Evolutionary conservation across 2,888 invertebrate genomes (phyloP).

Genomic region (Yponomeuta malinellus): DNA sequence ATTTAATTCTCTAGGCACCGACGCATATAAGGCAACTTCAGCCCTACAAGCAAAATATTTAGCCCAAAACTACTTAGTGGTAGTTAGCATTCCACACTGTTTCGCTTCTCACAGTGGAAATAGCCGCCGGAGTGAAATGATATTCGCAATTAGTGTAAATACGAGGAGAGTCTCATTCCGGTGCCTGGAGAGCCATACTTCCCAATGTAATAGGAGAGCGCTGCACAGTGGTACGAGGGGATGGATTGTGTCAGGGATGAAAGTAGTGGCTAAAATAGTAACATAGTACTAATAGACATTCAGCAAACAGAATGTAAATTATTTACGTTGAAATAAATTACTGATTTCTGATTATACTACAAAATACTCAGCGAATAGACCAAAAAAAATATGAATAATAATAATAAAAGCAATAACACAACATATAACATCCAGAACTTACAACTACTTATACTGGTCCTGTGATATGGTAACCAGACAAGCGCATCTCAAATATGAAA

Average conservation of each 20-base stretch:
- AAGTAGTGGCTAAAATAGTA: too few relatives aligned
- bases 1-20: too few relatives aligned
- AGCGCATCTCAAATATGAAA: too few relatives aligned
- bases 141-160: conserved; percentile 3
- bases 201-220: not conserved
- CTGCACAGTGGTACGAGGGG: not conserved
- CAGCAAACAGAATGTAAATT: too few relatives aligned
- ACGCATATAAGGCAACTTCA: not conserved
- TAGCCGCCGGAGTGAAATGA: not conserved
- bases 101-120: not conserved
- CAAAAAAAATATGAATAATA: not conserved
- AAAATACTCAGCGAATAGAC: not conserved
- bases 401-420: too few relatives aligned
- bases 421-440: not conserved
- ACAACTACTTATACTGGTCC: too few relatives aligned
- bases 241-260: not conserved
- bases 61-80: not conserved
- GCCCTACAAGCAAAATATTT: not conserved
- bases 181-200: not conserved
- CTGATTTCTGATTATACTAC: too few relatives aligned
- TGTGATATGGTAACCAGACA: too few relatives aligned
- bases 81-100: not conserved
- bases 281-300: too few relatives aligned
- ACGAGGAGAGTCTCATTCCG: not conserved
- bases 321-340: too few relatives aligned